Percentiles rank a stretch among this genome's conserved stretches.
Evolutionary conservation across 1,140 invertebrate genomes (phyloP).

Genomic region (Triops longicaudatus): DNA sequence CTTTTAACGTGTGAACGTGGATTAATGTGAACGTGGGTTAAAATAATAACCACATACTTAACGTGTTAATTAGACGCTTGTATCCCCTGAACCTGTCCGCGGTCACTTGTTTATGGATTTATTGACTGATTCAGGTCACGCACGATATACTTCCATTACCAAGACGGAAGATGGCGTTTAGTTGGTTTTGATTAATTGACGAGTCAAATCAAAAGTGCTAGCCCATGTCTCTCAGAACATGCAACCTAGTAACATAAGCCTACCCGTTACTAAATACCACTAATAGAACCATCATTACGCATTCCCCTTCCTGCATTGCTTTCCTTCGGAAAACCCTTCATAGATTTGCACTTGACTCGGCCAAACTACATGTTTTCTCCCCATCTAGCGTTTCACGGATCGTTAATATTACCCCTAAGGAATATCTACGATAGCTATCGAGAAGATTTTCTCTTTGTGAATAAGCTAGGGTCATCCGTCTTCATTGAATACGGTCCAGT

Average conservation of each 20-base stretch:
- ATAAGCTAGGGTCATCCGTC: not conserved
- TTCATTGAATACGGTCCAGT: slow-evolving; percentile 1
- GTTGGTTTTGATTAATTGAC: not conserved
- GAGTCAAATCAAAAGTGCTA: too few species aligned
- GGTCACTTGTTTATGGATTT: not conserved
- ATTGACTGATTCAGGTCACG: slow-evolving; percentile 14
- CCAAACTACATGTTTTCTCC: too few species aligned
- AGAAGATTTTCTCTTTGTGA: too few species aligned
- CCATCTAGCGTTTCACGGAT: not conserved
- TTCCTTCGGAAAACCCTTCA: not conserved
- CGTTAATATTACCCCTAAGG: not conserved
- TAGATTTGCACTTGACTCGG: not conserved
- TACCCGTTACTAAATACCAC: not conserved
- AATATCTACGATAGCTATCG: not conserved
- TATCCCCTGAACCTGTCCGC: too few species aligned
- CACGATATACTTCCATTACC: slow-evolving; percentile 2
- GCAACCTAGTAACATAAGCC: too few species aligned
- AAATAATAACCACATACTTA: too few species aligned
- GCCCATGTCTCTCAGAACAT: too few species aligned
- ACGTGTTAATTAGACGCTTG: too few species aligned
- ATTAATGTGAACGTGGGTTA: too few species aligned
- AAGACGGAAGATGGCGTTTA: not conserved
- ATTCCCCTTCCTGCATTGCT: not conserved
- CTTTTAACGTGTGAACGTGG: too few species aligned
- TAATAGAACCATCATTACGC: not conserved